Percentiles rank a stretch among this genome's conserved stretches.
Evolutionary conservation across 2,113 vertebrate species (phyloP).

Genomic region (Ginglymostoma cirratum): DNA sequence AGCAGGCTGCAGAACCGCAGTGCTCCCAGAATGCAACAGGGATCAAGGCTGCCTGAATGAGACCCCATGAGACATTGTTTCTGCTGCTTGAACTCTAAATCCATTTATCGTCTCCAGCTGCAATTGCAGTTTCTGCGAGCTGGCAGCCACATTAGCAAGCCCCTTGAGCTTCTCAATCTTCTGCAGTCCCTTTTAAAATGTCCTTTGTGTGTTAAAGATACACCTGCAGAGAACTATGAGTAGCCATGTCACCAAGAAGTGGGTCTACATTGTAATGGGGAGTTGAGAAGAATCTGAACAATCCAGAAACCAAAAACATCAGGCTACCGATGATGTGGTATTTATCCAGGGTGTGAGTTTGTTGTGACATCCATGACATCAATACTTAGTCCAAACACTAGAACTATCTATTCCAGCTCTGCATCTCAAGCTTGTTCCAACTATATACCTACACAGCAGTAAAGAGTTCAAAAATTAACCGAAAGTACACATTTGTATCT

Average conservation of each 20-base stretch:
- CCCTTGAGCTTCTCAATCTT: neutral
- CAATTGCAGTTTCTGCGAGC: neutral
- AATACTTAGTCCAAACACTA: neutral
- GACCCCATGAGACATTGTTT: neutral
- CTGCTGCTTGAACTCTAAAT: neutral
- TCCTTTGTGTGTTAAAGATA: neutral
- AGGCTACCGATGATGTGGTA: neutral
- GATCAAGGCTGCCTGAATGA: neutral
- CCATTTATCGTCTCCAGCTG: neutral
- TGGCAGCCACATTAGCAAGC: neutral
- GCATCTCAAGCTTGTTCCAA: neutral
- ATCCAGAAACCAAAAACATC: neutral
- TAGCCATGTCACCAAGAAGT: neutral
- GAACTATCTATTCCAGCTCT: neutral
- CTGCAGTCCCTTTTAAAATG: neutral
- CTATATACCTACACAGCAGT: neutral
- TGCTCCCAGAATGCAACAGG: neutral
- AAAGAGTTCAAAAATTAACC: neutral
- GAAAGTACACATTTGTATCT: neutral
- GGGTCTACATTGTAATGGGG: neutral
- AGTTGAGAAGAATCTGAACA: neutral
- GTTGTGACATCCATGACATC: neutral
- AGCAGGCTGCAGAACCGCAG: neutral
- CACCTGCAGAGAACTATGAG: neutral
- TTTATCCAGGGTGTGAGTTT: neutral